Evolutionary conservation across 1,140 invertebrate genomes (phyloP).

Genomic region (Conopomorpha cramerella): DNA sequence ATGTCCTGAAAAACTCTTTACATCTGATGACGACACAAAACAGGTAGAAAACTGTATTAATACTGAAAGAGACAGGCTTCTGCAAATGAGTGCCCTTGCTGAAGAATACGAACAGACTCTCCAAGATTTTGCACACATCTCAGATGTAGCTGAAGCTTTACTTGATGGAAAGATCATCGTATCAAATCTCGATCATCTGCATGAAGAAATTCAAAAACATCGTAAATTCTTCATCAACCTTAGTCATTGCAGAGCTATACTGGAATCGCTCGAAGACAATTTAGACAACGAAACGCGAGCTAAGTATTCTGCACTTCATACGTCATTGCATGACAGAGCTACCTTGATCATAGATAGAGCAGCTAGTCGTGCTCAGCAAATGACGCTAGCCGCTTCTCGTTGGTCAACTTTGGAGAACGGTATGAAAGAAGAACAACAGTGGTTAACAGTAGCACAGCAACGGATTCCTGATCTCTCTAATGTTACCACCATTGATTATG

Average conservation of each 20-base stretch:
- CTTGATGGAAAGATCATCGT: constrained; percentile 76
- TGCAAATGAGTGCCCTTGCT: constrained; percentile 73
- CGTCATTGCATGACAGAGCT: constrained; percentile 74
- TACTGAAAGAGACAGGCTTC: constrained; percentile 72
- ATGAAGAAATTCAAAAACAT: constrained; percentile 87
- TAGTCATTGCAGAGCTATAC: constrained; percentile 80
- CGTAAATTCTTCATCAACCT: constrained; percentile 86
- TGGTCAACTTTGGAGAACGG: constrained; percentile 82
- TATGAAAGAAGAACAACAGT: constrained; percentile 79
- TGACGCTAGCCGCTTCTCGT: constrained; percentile 79
- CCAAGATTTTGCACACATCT: constrained; percentile 83
- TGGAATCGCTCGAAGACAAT: constrained; percentile 84
- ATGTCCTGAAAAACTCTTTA: constrained; percentile 69
- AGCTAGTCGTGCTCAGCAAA: constrained; percentile 76
- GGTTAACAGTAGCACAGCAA: constrained; percentile 80
- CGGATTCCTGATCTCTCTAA: constrained; percentile 77
- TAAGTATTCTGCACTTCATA: constrained; percentile 75
- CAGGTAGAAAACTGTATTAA: constrained; percentile 70
- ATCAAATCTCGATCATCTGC: constrained; percentile 73
- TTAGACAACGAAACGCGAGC: constrained; percentile 77
- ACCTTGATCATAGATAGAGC: constrained; percentile 77
- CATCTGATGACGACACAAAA: constrained; percentile 67
- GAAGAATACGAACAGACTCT: constrained; percentile 87
- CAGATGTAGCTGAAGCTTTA: constrained; percentile 77
- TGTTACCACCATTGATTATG: constrained; percentile 78